Evolutionary conservation across 2,888 invertebrate species (phyloP), one percentile per base, ranked within the genome.

Genomic region (Pardosa pseudoannulata): DNA sequence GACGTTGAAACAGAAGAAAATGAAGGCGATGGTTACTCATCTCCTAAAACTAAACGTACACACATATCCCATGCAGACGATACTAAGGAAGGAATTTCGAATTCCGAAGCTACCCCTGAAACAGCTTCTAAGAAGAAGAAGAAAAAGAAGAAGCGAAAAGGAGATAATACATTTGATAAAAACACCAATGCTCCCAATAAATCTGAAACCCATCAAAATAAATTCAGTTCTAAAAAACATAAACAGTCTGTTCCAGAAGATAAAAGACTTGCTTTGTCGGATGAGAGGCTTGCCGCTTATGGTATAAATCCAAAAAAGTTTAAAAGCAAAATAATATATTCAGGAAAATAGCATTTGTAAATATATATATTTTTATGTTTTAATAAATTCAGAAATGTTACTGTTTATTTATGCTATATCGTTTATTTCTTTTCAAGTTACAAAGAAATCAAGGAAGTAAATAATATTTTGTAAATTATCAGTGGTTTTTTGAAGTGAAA

Each of bases 221-320:
- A 62, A 23, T 62, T 71, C 16, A 23, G 39, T 31, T 16, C 23
- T 29, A 46, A 32, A 46, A 74, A 74, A 6, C 56, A 11, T 7
- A 39, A 28, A 23, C 11, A 27, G 13, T 13, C 11, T 3, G 46
- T 6, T 13, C 11, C 56, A 23, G 29, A 16, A 29, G 36, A 76
- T 23, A 82, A 82, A 92, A 89, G 64, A 87, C 73, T 90, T 74
- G 91, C 89, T 13, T 91, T 95, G 31, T 94, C 96, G 1, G 96
- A 97, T 91, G 95, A 96, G 89, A 94, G 98, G 89, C 93, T 99
- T 9, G 94, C 95, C 90, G 97, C 97, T 0, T 99, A 96, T 91
- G 98, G 98, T 76, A 94, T 98, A 50, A 97, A 97, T 93, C 97
- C 97, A 0, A 96, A 95, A 90, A 97, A 96, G 91, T 96, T 95